Base-by-base conservation (phyloP, 2,797 vertebrate species). In the Rhinichthys osculus region DNA sequence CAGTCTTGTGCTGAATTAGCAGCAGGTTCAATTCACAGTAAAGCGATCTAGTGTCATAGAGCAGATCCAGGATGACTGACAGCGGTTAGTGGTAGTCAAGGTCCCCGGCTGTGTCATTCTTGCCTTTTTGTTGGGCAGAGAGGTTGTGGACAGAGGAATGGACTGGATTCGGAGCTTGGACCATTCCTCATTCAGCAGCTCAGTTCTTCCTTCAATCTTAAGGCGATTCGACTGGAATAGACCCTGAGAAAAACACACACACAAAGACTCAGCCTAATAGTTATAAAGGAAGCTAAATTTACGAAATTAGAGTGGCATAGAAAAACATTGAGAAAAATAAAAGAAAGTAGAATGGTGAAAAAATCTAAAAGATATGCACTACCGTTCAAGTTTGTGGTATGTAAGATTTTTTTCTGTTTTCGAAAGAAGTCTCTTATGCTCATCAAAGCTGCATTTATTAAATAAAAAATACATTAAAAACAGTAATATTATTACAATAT, bases 131-230 rank as follows among this genome's bases (percentile, higher is more conserved):
- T 93, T 95, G 88, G 96, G 94, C 0, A 95, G 91, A 64, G 96
- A 94, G 27, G 96, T 92, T 0, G 96, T 94, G 85, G 97, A 96
- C 79, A 96, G 30, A 30, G 97, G 97, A 81, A 99, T 95, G 0
- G 97, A 95, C 88, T 99, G 98, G 54, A 99, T 95, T 47, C 96
- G 94, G 74, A 98, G 97, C 78, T 96, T 97, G 92, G 97, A 96
- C 98, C 98, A 99, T 52, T 98, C 97, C 81, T 97, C 94, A 33
- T 98, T 98, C 87, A 99, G 94, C 67, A 98, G 89, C 10, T 96
- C 94, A 17, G 96, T 96, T 91, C 96, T 96, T 85, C 95, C 95
- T 79, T 99, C 97, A 84, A 98, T 97, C 90, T 98, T 99, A 0
- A 94, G 95, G 88, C 97, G 96, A 93, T 99, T 99, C 82, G 96